These are phyloP conservation scores for Struthidea cinerea DNA, from an alignment of 2,113 vertebrate species.

Conservation along the genomic window DNA sequence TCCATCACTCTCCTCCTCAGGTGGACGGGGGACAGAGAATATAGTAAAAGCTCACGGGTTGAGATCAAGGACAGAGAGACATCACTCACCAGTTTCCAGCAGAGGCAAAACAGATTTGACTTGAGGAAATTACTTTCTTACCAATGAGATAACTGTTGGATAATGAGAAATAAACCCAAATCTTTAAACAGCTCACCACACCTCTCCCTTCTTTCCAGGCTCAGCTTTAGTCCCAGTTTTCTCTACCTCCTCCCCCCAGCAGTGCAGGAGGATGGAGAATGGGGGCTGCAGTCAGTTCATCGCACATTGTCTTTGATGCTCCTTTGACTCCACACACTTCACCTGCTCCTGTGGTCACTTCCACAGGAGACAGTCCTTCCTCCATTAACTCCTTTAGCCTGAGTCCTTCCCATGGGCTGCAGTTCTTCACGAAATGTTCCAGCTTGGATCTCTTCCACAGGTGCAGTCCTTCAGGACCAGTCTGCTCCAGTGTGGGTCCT, in stretches of 20 bases:
- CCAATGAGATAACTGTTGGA: neutral
- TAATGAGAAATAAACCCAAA: neutral
- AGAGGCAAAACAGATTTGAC: neutral
- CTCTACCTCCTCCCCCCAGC: neutral
- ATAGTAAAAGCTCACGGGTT: neutral
- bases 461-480: neutral
- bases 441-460: neutral
- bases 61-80: neutral
- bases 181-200: neutral
- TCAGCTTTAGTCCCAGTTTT: neutral
- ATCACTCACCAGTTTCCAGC: neutral
- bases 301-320: neutral
- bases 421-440: neutral
- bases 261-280: neutral
- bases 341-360: neutral
- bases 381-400: neutral
- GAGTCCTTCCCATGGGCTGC: neutral
- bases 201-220: neutral
- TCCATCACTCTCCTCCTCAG: neutral
- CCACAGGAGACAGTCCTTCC: neutral
- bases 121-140: neutral
- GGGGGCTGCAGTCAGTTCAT: neutral
- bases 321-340: neutral
- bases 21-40: neutral
- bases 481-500: neutral